Evolutionary conservation across 64 coral and sea anemone genomes (phyloP).

Genomic region (Orbicella faveolata): DNA sequence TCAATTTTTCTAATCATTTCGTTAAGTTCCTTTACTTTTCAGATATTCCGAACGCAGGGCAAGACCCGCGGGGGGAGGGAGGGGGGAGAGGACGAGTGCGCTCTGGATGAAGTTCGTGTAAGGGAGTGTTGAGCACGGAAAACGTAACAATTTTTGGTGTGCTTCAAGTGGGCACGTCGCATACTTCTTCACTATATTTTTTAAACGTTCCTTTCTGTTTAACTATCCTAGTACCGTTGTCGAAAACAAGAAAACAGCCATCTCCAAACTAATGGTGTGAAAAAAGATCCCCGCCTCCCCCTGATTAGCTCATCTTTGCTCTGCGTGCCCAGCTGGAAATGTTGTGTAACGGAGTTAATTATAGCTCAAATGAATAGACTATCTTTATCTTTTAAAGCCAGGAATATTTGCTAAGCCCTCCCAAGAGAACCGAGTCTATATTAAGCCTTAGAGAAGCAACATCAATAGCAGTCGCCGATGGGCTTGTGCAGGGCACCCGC

Average conservation of each 20-base stretch:
- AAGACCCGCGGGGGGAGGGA: background rate
- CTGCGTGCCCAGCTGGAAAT: too few species aligned
- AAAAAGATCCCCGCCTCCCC: too few species aligned
- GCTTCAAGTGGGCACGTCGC: too few species aligned
- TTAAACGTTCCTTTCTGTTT: too few species aligned
- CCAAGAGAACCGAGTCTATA: background rate
- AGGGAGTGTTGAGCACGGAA: background rate
- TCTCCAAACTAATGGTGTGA: too few species aligned
- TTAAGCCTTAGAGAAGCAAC: background rate
- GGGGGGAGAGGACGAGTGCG: background rate
- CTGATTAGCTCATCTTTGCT: too few species aligned
- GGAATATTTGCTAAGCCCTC: background rate
- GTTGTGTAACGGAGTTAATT: background rate
- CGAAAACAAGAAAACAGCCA: too few species aligned
- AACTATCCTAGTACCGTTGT: too few species aligned
- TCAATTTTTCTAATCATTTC: too few species aligned
- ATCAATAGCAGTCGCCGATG: background rate
- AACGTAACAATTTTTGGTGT: background rate
- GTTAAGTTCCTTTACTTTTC: too few species aligned
- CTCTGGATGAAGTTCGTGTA: background rate
- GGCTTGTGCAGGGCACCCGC: background rate
- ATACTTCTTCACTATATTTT: too few species aligned
- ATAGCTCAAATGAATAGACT: background rate
- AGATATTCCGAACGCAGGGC: too few species aligned
- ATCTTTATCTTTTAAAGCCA: background rate